These are phyloP conservation scores for Calcarius lapponicus DNA, from an alignment of 2,797 vertebrate species.

Conservation along the genomic window DNA sequence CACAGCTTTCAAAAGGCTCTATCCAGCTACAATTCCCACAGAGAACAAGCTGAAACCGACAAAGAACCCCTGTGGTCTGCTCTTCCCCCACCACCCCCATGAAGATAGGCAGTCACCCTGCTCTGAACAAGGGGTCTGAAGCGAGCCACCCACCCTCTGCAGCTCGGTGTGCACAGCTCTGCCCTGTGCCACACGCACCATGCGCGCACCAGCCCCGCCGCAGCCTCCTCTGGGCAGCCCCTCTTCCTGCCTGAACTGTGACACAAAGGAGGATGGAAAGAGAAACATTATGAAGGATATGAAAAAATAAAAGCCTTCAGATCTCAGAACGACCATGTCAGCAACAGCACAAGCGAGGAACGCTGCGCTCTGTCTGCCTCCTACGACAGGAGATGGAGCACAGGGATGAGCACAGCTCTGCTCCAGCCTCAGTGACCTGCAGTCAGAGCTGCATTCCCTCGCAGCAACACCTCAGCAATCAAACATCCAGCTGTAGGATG, in stretches of 20 bases:
- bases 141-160: neutral
- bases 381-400: neutral
- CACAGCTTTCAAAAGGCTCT: neutral
- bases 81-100: neutral
- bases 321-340: neutral
- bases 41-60: neutral
- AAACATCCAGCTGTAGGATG: neutral
- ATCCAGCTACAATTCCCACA: neutral
- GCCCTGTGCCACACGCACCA: neutral
- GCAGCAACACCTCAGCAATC: neutral
- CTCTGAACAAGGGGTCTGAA: neutral
- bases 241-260: neutral
- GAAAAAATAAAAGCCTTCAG: neutral
- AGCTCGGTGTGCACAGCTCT: neutral
- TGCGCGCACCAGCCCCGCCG: neutral
- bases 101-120: neutral
- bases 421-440: neutral
- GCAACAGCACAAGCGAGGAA: neutral
- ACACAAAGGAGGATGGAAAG: neutral
- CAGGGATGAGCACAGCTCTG: neutral
- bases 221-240: neutral
- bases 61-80: neutral
- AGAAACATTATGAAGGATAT: neutral
- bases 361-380: accelerated
- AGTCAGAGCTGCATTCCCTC: neutral